Base-by-base conservation (phyloP, 2,888 invertebrate genomes). In the Drosophila mercatorum region DNA sequence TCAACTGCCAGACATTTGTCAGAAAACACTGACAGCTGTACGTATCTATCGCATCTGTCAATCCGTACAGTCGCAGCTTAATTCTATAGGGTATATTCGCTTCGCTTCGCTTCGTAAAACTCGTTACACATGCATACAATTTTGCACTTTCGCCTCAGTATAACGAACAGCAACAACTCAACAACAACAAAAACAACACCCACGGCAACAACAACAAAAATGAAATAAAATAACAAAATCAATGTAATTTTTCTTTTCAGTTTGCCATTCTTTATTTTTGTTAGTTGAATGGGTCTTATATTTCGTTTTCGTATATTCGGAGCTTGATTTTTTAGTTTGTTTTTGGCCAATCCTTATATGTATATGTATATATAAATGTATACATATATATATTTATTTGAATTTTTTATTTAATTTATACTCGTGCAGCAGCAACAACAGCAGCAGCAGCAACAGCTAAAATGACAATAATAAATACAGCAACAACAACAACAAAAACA, bases 331-430 rank as follows among this genome's bases (percentile, higher is more conserved):
- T 43, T 53, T 53, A 14, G 51, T 38, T 52, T 64, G 11, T 38
- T 28, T 60, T 36, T 51, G 17, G 51, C 53, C 17, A 41, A 43
- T 14, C 34, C 8, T 28, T 47, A 41, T 51, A 43, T 55, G 43
- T 46, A 11, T 49, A 5, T 22, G 22, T 44, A 11, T 22, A 11
- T 22, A 11, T 44, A 44, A 17, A 43, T 43, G 8, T 43, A 43
- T 43, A 10, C 26, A 46, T 38, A 38, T 38, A 12, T 38, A 38
- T 38, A 38, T 38, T 12, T 5, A 36, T 80, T 77, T 80, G 79
- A 64, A 80, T 83, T 83, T 81, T 77, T 76, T 75, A 80, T 86
- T 73, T 72, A 55, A 60, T 68, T 69, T 70, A 55, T 72, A 70
- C 67, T 51, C 66, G 47, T 58, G 22, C 38, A 12, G 31, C 31